Conservation (phyloP, 2,113 vertebrate genomes). For the Paramormyrops kingsleyae region DNA sequence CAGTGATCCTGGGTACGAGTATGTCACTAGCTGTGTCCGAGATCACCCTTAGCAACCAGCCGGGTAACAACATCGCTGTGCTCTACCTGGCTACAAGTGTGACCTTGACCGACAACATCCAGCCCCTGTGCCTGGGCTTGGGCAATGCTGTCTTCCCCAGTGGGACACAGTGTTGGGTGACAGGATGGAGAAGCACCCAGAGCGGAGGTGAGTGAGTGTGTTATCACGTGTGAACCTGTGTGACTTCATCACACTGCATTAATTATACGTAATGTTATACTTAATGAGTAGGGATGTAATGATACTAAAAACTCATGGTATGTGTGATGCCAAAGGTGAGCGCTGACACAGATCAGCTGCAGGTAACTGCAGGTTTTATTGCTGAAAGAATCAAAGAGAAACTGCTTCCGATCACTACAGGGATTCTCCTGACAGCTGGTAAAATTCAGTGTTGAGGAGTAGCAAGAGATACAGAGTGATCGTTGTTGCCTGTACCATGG, state of each 20-base stretch:
- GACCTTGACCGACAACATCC: too few species aligned
- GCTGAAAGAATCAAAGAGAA: neutral
- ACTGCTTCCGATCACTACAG: neutral
- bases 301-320: neutral
- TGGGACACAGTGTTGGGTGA: conserved; percentile 33
- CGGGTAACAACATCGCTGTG: too few species aligned
- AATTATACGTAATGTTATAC: neutral
- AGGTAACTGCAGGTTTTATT: neutral
- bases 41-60: too few species aligned
- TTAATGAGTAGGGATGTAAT: neutral
- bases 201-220: conserved; percentile 18
- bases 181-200: conserved; percentile 34
- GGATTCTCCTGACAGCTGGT: neutral
- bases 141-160: neutral
- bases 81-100: too few species aligned
- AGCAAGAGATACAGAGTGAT: neutral
- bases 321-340: neutral
- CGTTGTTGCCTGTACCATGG: neutral
- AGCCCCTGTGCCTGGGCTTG: conserved; percentile 29
- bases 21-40: too few species aligned
- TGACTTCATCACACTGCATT: neutral
- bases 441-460: neutral
- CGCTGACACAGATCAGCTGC: neutral
- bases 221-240: neutral
- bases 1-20: too few species aligned